These are phyloP conservation scores for Falco biarmicus DNA, from an alignment of 2,797 vertebrate species.

Conservation along the genomic window DNA sequence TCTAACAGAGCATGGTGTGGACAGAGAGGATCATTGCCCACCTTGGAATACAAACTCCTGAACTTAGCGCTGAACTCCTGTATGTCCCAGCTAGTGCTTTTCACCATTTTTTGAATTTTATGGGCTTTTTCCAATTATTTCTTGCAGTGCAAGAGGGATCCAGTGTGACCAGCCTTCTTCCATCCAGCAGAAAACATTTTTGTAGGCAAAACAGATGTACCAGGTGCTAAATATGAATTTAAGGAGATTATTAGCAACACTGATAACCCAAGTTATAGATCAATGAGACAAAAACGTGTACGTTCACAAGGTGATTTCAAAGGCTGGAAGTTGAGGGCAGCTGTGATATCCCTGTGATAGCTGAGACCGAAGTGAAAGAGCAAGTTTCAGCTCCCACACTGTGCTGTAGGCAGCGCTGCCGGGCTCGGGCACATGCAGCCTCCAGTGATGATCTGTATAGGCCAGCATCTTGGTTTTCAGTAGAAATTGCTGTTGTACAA, in stretches of 20 bases:
- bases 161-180: not conserved
- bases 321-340: not conserved
- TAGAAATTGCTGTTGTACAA: not conserved
- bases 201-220: not conserved
- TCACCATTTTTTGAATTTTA: not conserved
- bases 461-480: not conserved
- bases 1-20: not conserved
- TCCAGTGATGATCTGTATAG: accelerated
- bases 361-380: not conserved
- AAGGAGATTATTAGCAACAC: not conserved
- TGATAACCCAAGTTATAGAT: not conserved
- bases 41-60: not conserved
- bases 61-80: not conserved
- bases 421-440: not conserved
- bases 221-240: not conserved
- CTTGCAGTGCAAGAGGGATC: not conserved
- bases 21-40: not conserved
- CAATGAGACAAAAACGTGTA: accelerated
- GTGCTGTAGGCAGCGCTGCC: not conserved
- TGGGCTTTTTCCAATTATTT: not conserved
- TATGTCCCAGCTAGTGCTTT: not conserved
- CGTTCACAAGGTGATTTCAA: not conserved
- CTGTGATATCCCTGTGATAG: too few relatives aligned
- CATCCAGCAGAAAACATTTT: not conserved
- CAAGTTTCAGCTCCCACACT: not conserved